phyloP scores from a whole-genome alignment of 2,797 vertebrate species.

The Sebastes trivittatus region DNA sequence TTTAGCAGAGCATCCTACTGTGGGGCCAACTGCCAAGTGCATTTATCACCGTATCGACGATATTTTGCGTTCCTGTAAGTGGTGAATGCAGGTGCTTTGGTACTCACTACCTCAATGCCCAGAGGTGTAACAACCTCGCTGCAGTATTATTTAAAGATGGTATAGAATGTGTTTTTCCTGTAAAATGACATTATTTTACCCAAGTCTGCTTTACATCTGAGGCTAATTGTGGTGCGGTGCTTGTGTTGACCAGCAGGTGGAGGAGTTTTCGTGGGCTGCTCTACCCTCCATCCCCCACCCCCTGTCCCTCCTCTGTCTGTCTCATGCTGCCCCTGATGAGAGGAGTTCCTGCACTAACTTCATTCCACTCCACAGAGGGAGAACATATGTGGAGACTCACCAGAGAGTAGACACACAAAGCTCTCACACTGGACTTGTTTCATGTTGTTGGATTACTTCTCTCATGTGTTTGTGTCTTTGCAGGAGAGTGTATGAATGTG shows the following conservation, averaged over 20 bases:
- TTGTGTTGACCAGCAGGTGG: constrained; percentile 65
- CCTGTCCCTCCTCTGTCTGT: constrained; percentile 56
- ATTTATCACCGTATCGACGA: constrained; percentile 54
- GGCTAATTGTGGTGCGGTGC: neutral
- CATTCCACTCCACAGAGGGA: constrained; percentile 66
- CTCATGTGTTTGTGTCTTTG: constrained; percentile 16
- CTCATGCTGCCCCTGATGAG: constrained; percentile 57
- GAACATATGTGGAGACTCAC: constrained; percentile 73
- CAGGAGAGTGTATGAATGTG: constrained; percentile 1
- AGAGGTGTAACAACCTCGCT: constrained; percentile 14
- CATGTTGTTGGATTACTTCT: constrained; percentile 32
- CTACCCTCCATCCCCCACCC: constrained; percentile 37
- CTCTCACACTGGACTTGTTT: constrained; percentile 32
- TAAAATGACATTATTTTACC: neutral
- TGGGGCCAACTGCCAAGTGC: constrained; percentile 39
- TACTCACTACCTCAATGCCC: constrained; percentile 4
- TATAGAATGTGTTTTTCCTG: constrained; percentile 2
- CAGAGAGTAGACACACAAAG: constrained; percentile 43
- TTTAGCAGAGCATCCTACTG: constrained; percentile 47
- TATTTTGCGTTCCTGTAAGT: constrained; percentile 25
- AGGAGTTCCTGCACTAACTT: constrained; percentile 70
- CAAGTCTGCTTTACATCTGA: neutral
- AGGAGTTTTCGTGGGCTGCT: constrained; percentile 40
- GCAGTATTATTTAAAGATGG: constrained; percentile 29
- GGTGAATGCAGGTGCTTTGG: constrained; percentile 14